These are phyloP conservation scores for Actinia equina DNA, from an alignment of 64 coral and sea anemone genomes.

Conservation along the genomic window DNA sequence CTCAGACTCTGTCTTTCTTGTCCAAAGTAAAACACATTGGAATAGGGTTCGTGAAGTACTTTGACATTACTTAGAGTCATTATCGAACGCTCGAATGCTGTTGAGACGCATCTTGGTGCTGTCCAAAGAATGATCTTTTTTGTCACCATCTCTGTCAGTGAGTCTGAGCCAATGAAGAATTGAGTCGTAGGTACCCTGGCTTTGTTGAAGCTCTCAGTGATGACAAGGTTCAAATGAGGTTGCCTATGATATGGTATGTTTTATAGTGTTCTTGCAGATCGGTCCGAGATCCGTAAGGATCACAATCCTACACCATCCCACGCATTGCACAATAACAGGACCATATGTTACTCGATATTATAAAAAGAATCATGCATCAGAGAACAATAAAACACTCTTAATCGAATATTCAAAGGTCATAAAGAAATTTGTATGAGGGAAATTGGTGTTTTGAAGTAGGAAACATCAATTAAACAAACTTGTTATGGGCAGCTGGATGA, in stretches of 20 bases:
- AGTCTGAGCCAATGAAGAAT: no score
- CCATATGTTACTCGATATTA: background rate
- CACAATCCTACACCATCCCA: background rate
- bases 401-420: background rate
- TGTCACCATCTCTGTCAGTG: background rate
- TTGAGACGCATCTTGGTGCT: constrained; percentile 90
- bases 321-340: background rate
- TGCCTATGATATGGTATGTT: background rate
- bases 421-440: background rate
- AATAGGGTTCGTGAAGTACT: constrained; percentile 89
- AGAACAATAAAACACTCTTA: background rate
- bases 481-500: background rate
- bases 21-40: constrained; percentile 78
- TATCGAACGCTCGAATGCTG: constrained; percentile 91
- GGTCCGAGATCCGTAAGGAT: background rate
- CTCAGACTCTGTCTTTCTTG: constrained; percentile 71
- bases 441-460: background rate
- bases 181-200: background rate
- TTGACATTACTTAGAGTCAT: constrained; percentile 79
- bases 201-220: no score
- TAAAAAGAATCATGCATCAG: background rate
- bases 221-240: background rate
- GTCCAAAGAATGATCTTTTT: constrained; percentile 73
- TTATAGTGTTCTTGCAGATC: no score
- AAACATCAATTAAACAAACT: background rate